These are phyloP conservation scores for Nipponacmea schrenckii DNA, from an alignment of 2,888 invertebrate genomes.

Conservation along the genomic window DNA sequence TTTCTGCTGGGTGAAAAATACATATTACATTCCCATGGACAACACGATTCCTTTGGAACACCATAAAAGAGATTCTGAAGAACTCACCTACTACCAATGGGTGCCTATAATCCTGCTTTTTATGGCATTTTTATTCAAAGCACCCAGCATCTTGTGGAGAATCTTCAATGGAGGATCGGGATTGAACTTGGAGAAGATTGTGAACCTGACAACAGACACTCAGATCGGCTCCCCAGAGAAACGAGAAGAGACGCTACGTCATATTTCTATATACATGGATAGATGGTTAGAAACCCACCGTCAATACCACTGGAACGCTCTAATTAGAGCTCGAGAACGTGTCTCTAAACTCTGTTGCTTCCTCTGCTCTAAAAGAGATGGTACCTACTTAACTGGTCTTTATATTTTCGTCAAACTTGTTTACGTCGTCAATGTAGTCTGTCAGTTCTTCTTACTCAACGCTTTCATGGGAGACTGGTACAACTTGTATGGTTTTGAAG, in stretches of 20 bases:
- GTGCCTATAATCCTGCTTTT: slow-evolving; percentile 69
- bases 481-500: slow-evolving; percentile 56
- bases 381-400: slow-evolving; percentile 57
- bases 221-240: slow-evolving; percentile 51
- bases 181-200: slow-evolving; percentile 57
- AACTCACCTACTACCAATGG: slow-evolving; percentile 64
- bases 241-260: slow-evolving; percentile 48
- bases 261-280: slow-evolving; percentile 55
- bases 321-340: slow-evolving; percentile 52
- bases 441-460: slow-evolving; percentile 58
- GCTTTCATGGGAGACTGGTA: slow-evolving; percentile 58
- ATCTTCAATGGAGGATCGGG: slow-evolving; percentile 63
- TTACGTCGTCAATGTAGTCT: slow-evolving; percentile 53
- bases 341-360: slow-evolving; percentile 49
- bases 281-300: slow-evolving; percentile 57
- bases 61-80: slow-evolving; percentile 44
- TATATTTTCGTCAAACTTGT: slow-evolving; percentile 54
- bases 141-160: slow-evolving; percentile 69
- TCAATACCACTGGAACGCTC: slow-evolving; percentile 51
- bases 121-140: slow-evolving; percentile 70
- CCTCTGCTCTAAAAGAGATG: slow-evolving; percentile 56
- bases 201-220: slow-evolving; percentile 48
- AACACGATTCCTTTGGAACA: slow-evolving; percentile 50
- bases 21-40: slow-evolving; percentile 61
- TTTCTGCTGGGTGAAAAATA: slow-evolving; percentile 63